phyloP scores from a whole-genome alignment of 2,113 vertebrate genomes.

The Motacilla alba region DNA sequence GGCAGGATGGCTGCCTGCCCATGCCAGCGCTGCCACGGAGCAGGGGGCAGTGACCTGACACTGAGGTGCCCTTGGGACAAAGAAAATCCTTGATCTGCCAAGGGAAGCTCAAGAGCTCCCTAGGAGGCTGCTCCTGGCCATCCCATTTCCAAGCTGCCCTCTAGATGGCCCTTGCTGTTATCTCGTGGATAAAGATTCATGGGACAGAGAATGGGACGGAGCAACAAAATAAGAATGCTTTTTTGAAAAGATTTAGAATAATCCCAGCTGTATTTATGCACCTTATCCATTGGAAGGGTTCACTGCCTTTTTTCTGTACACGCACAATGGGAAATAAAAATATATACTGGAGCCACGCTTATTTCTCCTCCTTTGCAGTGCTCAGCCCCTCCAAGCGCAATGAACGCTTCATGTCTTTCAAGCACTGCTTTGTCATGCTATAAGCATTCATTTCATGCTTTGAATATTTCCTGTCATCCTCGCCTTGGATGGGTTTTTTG shows the following conservation, averaged over 20 bases:
- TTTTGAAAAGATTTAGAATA: neutral
- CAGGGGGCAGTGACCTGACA: neutral
- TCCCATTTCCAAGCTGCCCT: neutral
- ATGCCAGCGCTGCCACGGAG: rapidly evolving
- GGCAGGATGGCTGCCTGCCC: neutral
- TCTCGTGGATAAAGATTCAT: neutral
- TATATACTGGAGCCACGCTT: neutral
- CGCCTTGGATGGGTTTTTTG: slow-evolving; percentile 1
- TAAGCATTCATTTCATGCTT: slow-evolving; percentile 24
- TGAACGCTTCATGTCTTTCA: slow-evolving; percentile 43
- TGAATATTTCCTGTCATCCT: slow-evolving; percentile 34
- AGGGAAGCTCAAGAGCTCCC: neutral
- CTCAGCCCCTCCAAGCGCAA: neutral
- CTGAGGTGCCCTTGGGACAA: neutral
- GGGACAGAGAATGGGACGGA: neutral
- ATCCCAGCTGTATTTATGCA: neutral
- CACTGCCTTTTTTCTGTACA: neutral
- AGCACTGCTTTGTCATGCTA: slow-evolving; percentile 17
- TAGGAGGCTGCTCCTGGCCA: neutral
- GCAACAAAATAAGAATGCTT: neutral
- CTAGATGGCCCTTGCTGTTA: slow-evolving; percentile 36
- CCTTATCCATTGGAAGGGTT: neutral
- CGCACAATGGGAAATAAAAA: neutral
- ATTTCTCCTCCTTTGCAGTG: slow-evolving; percentile 6
- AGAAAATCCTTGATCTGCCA: neutral